Conservation (phyloP, 2,113 vertebrate species). For the Camelus bactrianus region DNA sequence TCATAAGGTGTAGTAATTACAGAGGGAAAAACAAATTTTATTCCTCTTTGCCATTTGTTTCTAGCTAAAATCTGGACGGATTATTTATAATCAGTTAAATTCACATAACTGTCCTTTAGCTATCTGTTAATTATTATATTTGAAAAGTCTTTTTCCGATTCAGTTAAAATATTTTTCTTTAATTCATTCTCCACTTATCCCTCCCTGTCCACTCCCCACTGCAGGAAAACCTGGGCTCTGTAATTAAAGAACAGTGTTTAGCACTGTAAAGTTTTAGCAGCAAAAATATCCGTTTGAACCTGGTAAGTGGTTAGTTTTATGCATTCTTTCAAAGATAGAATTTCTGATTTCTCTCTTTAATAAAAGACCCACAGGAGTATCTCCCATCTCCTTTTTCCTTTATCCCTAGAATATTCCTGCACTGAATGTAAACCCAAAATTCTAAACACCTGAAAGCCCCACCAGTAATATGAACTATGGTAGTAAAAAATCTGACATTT, state of each 20-base stretch:
- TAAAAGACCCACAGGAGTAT: background rate
- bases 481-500: no score
- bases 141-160: constrained; percentile 18
- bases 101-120: background rate
- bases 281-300: background rate
- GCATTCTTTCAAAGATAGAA: background rate
- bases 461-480: no score
- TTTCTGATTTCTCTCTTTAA: background rate
- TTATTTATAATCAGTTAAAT: background rate
- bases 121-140: constrained; percentile 15
- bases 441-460: no score
- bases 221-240: background rate
- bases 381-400: background rate
- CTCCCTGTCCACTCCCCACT: background rate
- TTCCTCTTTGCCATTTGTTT: background rate
- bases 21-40: background rate
- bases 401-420: background rate
- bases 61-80: background rate
- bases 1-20: background rate
- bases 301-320: background rate
- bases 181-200: background rate
- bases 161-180: background rate
- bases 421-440: no score
- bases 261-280: background rate
- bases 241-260: background rate